Evolutionary conservation across 2,888 invertebrate species (phyloP), one percentile per base, ranked within the genome.

Genomic region (Erynnis tages): DNA sequence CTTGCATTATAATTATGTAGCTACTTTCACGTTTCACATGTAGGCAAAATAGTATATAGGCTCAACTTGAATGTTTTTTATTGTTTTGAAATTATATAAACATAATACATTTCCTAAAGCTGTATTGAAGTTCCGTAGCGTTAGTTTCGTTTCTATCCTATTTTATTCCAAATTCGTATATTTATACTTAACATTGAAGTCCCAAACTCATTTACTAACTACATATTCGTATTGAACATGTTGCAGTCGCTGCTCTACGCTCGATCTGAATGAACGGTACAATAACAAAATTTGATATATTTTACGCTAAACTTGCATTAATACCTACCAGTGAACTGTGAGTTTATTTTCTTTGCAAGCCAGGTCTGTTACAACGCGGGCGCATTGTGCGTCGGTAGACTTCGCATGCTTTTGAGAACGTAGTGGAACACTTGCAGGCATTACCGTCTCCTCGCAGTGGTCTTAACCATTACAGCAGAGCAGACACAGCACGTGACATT

Each of bases 181-280:
- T n/a, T n/a, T n/a, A n/a, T 35, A n/a, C 5, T 17, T 19, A 5
- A 19, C 35, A 35, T 35, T 35, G 17, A 16, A 10, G 10, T 2
- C 35, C 10, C 19, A 16, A 35, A n/a, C 8, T 19, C 35, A 35
- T 35, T 35, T 17, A 35, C 17, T 35, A n/a, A n/a, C n/a, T n/a
- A n/a, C n/a, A n/a, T n/a, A 35, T 35, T 17, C 19, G 17, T 40
- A 40, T 48, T 40, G 30, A 49, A 21, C 14, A 30, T 49, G n/a
- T 10, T 40, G 16, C 40, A 21, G 5, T 19, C 10, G 21, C 16
- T 21, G 38, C 41, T 49, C 49, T 19, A 34, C 41, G 11, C 34
- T 27, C 25, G 34, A 43, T 35, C 49, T 50, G 49, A 50, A 50
- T 50, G 49, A 50, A 50, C 35, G 34, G 32, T 43, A 43, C 49